A percentile compares a stretch with the other conserved stretches of the same genome.
phyloP scores from a whole-genome alignment of 2,888 invertebrate genomes.

The Apodemia hepburni region DNA sequence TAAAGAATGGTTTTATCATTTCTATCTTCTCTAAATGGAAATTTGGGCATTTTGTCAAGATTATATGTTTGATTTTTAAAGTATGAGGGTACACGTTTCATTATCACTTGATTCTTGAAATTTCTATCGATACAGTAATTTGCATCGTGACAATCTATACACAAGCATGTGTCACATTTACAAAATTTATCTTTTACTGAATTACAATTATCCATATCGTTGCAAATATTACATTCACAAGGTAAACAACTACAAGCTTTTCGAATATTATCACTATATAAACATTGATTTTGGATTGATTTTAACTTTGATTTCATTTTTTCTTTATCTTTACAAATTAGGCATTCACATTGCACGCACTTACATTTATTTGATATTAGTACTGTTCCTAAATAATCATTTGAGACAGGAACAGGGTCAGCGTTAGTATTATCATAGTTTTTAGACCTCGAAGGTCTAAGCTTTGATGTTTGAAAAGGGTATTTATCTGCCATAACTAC shows the following conservation, averaged over 20 bases:
- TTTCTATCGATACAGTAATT: conserved; percentile 14
- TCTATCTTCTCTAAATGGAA: background rate
- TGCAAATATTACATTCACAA: conserved; percentile 38
- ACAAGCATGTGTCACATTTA: conserved; percentile 36
- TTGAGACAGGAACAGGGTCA: background rate
- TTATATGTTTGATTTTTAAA: background rate
- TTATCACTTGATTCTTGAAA: background rate
- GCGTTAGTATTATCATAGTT: background rate
- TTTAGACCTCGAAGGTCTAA: background rate
- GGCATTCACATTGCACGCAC: background rate
- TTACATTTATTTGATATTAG: background rate
- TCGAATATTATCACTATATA: background rate
- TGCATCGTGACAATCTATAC: conserved; percentile 35
- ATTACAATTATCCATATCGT: background rate
- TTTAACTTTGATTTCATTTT: background rate
- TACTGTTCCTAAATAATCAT: background rate
- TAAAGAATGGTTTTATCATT: background rate
- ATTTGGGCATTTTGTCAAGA: background rate
- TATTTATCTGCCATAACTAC: conserved; percentile 30
- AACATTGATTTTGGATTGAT: background rate
- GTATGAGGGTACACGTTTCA: background rate
- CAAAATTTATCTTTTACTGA: conserved; percentile 22
- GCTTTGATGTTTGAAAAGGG: background rate
- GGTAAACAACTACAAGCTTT: conserved; percentile 20
- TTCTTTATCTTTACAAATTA: background rate